Evolutionary conservation across 1,140 invertebrate genomes (phyloP), one percentile per base, ranked within the genome.

Genomic region (Drosophila fuyamai): DNA sequence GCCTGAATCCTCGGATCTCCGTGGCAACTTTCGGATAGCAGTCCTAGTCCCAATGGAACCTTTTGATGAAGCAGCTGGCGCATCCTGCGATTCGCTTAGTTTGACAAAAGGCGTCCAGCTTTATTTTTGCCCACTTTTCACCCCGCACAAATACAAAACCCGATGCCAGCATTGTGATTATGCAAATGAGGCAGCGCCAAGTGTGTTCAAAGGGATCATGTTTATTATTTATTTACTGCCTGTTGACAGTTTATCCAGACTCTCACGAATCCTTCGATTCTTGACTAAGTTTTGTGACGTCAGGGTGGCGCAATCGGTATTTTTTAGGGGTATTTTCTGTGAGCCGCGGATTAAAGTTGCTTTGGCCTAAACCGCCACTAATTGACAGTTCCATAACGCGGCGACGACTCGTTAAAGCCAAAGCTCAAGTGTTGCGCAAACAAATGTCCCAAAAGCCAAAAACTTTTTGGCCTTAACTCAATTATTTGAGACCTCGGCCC

Each of bases 171-270:
- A 88, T 76, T 86, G 71, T 67, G 77, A 88, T 88, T 86, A 86
- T 86, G 83, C 84, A 86, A 86, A 86, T 86, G 66, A 86, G 60
- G 41, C 56, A 61, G 79, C 79, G 47, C 61, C 75, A 75, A 73
- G 76, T 83, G 76, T 82, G 76, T 77, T 83, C 83, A 83, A 88
- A 86, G 71, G 79, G 76, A 86, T 86, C 84, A 74, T 89, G 77
- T 88, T 88, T 84, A 89, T 88, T 76, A 88, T 89, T 89, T 88
- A 88, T 89, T 89, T 84, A 77, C 84, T 56, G 84, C 41, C 83
- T 88, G 79, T 86, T 77, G 81, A 76, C 83, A 88, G 76, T 61
- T 83, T 73, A 73, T 76, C 54, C 68, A 86, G 59, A 71, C 63
- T 74, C 60, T 44, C 63, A 48, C 27, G 62, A 48, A 68, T 71